A percentile compares a stretch with the other conserved stretches of the same genome.
Conservation (phyloP, 2,797 vertebrate species). For the Manis javanica region DNA sequence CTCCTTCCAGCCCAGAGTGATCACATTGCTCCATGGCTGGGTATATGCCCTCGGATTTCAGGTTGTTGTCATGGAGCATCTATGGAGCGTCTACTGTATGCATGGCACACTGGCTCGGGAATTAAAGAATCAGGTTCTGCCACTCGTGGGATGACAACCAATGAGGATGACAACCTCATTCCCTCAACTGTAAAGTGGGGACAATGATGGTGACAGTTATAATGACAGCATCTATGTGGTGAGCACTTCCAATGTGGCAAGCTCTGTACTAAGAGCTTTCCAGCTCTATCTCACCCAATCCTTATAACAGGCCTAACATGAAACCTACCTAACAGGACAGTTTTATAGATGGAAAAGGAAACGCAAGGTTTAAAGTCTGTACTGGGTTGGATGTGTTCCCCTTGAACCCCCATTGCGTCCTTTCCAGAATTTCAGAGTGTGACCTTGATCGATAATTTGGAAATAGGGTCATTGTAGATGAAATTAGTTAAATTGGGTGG, state of each 20-base stretch:
- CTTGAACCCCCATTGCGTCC: neutral
- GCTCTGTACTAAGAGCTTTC: neutral
- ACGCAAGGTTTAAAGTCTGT: neutral
- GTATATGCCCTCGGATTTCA: neutral
- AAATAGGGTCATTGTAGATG: neutral
- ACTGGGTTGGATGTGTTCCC: neutral
- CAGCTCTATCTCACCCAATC: neutral
- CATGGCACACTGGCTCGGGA: neutral
- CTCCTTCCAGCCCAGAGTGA: neutral
- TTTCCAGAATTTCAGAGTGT: neutral
- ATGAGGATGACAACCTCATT: neutral
- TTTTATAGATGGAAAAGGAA: neutral
- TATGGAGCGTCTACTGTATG: neutral
- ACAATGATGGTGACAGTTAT: neutral
- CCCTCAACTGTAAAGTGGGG: neutral
- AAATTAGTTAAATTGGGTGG: neutral
- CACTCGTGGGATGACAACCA: neutral
- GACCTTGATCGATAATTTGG: neutral
- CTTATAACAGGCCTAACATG: neutral
- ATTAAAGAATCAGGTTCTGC: neutral
- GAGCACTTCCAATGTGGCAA: neutral
- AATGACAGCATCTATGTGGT: neutral
- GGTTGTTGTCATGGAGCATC: neutral
- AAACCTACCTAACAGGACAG: neutral
- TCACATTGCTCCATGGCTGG: accelerated